phyloP scores from a whole-genome alignment of 2,797 vertebrate genomes.

The Halcyon leucocephala region DNA sequence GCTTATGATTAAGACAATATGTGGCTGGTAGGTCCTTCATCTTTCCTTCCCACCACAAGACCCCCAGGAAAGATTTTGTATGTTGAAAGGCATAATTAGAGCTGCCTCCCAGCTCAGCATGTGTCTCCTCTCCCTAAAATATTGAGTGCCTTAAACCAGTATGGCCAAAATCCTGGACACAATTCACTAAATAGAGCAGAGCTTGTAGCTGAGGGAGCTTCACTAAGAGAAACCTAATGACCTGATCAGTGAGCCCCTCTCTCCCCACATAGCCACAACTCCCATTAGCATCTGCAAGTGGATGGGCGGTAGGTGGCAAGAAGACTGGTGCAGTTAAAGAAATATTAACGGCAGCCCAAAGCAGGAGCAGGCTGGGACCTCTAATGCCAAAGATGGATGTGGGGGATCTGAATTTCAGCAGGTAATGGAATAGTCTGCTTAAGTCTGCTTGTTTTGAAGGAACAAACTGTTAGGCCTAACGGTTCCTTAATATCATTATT shows the following conservation, averaged over 20 bases:
- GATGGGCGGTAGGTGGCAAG: neutral
- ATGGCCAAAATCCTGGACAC: neutral
- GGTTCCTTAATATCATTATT: neutral
- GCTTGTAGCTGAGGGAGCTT: neutral
- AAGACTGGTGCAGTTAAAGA: neutral
- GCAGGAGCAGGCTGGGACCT: neutral
- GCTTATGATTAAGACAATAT: neutral
- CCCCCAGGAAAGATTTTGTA: neutral
- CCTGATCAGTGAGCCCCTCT: neutral
- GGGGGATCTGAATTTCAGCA: neutral
- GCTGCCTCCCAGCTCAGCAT: neutral
- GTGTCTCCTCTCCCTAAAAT: neutral
- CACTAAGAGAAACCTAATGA: neutral
- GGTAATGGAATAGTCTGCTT: neutral
- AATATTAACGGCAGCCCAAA: neutral
- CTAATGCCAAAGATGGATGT: neutral
- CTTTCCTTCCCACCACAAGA: neutral
- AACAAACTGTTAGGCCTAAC: neutral
- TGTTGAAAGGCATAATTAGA: neutral
- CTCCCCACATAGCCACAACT: neutral
- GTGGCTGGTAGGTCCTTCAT: neutral
- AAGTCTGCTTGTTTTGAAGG: neutral
- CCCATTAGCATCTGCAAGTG: neutral
- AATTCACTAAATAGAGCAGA: neutral
- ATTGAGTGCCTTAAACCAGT: neutral